A percentile compares a stretch with the other conserved stretches of the same genome.
Evolutionary conservation across 23 tunicate species (phyloP).

Genomic region (Trididemnum nubilum): DNA sequence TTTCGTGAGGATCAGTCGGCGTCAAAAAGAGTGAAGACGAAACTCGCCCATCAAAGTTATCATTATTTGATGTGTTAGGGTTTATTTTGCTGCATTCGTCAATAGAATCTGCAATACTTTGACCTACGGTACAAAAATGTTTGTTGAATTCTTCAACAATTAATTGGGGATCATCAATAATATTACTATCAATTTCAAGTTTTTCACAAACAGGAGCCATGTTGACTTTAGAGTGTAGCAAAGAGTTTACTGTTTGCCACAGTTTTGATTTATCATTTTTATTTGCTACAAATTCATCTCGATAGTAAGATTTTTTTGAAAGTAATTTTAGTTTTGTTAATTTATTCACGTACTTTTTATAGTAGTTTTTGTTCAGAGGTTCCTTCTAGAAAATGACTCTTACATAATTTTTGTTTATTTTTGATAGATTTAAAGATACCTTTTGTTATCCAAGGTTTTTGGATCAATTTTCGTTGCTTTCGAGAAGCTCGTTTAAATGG

Average conservation of each 20-base stretch:
- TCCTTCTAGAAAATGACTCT: background rate
- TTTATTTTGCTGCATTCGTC: too few species aligned
- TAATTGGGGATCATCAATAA: background rate
- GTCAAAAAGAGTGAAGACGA: background rate
- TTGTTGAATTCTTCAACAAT: background rate
- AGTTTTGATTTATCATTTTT: too few species aligned
- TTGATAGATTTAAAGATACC: background rate
- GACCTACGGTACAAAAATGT: background rate
- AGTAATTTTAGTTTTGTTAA: background rate
- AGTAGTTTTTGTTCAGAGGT: background rate
- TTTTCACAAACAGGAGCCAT: background rate
- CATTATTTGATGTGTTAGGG: too few species aligned
- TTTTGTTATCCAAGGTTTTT: slow-evolving; percentile 4
- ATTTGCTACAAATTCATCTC: background rate
- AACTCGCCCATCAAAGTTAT: too few species aligned
- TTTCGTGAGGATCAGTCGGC: background rate
- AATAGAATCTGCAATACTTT: too few species aligned
- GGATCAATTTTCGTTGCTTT: background rate
- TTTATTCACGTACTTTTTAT: slow-evolving; percentile 1
- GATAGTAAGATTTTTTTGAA: background rate
- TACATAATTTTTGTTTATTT: background rate
- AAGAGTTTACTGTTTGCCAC: background rate
- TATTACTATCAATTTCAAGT: background rate
- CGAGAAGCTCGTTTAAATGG: background rate
- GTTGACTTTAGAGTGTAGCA: background rate